These are phyloP conservation scores for Hemibagrus guttatus DNA, from an alignment of 2,797 vertebrate species.

Conservation along the genomic window DNA sequence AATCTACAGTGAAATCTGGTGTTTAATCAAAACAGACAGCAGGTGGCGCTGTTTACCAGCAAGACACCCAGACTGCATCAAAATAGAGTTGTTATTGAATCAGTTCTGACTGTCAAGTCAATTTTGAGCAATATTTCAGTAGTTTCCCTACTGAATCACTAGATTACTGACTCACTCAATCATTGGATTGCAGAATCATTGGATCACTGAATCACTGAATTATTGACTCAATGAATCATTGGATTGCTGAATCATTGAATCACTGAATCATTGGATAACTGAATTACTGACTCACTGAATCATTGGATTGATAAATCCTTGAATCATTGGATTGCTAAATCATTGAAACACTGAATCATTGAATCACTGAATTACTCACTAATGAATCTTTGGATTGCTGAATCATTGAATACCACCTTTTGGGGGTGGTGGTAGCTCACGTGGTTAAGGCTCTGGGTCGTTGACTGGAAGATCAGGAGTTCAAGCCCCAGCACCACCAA, in stretches of 20 bases:
- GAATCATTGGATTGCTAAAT: background rate
- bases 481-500: too few species aligned
- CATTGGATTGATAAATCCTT: too few species aligned
- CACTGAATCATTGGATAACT: background rate
- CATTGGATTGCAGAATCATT: too few species aligned
- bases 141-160: background rate
- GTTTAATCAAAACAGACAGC: background rate
- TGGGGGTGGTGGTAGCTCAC: too few species aligned
- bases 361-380: too few species aligned
- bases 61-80: background rate
- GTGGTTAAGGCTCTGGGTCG: too few species aligned
- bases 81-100: background rate
- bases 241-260: background rate
- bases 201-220: background rate
- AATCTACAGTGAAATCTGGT: background rate
- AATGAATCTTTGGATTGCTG: too few species aligned
- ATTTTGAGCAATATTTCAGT: background rate
- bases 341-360: too few species aligned
- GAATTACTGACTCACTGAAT: too few species aligned
- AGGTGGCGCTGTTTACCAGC: slow-evolving; percentile 49
- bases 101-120: background rate
- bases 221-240: background rate
- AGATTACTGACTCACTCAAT: background rate
- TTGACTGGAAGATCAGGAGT: too few species aligned
- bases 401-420: too few species aligned